Evolutionary conservation across 2,797 vertebrate genomes (phyloP).

Genomic region (Mus caroli): DNA sequence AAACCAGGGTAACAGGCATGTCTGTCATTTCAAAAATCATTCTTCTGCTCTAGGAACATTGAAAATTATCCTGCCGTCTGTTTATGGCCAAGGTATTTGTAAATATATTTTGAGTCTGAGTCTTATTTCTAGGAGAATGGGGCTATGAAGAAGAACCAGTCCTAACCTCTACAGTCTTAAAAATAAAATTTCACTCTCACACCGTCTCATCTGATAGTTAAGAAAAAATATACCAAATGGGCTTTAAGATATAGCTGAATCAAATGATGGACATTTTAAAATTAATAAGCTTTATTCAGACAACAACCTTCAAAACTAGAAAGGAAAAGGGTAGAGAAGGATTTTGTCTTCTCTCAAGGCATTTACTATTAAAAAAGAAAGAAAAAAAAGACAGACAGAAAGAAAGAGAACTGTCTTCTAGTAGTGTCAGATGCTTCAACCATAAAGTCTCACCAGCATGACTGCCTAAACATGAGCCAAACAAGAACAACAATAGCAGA

Average conservation of each 20-base stretch:
- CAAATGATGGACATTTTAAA: background rate
- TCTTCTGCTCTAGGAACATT: background rate
- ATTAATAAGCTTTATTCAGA: conserved; percentile 14
- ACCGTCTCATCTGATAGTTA: background rate
- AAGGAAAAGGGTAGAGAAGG: conserved; percentile 21
- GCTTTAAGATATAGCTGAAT: conserved; percentile 12
- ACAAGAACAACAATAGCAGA: background rate
- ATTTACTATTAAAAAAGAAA: background rate
- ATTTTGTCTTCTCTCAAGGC: background rate
- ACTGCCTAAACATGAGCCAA: background rate
- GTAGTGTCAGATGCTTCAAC: background rate
- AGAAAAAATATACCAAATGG: background rate
- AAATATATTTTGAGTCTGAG: background rate
- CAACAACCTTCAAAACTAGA: background rate
- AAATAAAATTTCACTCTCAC: background rate
- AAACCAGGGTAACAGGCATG: background rate
- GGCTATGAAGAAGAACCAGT: background rate
- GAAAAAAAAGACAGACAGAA: no score
- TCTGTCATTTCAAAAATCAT: background rate
- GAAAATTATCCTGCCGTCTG: background rate
- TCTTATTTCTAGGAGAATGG: background rate
- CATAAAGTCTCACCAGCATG: no score
- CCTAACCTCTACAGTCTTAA: background rate
- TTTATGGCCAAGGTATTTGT: background rate
- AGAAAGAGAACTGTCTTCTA: background rate